Evolutionary conservation across 2,888 invertebrate genomes (phyloP).

Genomic region (Pogonocherus hispidulus): DNA sequence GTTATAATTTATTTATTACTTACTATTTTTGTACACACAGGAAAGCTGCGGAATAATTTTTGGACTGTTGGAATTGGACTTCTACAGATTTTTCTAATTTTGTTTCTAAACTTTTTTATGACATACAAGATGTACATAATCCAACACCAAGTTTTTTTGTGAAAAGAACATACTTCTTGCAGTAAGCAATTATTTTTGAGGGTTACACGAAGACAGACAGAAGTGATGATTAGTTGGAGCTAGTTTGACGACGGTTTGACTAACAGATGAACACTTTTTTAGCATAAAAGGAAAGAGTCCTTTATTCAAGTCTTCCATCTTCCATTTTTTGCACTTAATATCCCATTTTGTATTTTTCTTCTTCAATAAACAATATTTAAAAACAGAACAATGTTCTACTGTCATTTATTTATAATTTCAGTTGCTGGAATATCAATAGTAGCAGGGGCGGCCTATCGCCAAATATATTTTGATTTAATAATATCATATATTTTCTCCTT

Average conservation of each 20-base stretch:
- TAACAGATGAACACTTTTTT: constrained; percentile 66
- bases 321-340: constrained; percentile 55
- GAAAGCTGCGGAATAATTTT: too few relatives aligned
- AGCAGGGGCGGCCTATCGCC: constrained; percentile 50
- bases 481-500: constrained; percentile 39
- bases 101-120: not conserved
- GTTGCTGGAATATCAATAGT: constrained; percentile 59
- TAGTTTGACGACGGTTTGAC: constrained; percentile 61
- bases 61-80: too few relatives aligned
- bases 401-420: constrained; percentile 60
- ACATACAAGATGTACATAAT: too few relatives aligned
- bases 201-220: constrained; percentile 31
- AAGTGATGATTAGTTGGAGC: constrained; percentile 60
- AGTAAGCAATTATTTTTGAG: constrained; percentile 14
- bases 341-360: constrained; percentile 59
- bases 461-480: constrained; percentile 55
- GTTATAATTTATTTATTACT: too few relatives aligned
- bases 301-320: constrained; percentile 50
- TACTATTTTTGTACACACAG: too few relatives aligned
- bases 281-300: constrained; percentile 56
- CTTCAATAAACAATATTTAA: constrained; percentile 68
- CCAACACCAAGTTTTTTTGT: not conserved
- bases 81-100: too few relatives aligned
- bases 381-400: constrained; percentile 69
- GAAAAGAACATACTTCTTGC: not conserved